Base-by-base conservation (phyloP, 2,888 invertebrate species). In the Neuroscelio doddi region DNA sequence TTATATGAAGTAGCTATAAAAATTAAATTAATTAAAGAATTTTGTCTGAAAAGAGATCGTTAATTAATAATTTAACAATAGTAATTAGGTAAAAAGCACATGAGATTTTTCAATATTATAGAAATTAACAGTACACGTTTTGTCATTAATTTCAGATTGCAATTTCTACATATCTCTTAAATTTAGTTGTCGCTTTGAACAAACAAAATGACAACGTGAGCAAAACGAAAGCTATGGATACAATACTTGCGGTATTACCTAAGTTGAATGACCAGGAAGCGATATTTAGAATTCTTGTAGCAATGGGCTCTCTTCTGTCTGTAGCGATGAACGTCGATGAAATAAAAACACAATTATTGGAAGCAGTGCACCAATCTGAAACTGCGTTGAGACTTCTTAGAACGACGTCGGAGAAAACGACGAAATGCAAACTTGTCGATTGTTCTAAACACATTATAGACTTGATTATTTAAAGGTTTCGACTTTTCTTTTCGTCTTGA, bases 281-380 rank as follows among this genome's bases (percentile, higher is more conserved):
- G 0, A 88, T 90, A 57, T 94, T 90, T 85, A 89, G 95, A 78
- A 86, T 89, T 16, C 87, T 95, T 12, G 92, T 95, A 12, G 91
- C 91, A 0, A 84, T 94, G 24, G 94, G 95, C 41, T 94, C 94
- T 0, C 80, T 95, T 10, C 77, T 91, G 68, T 86, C 85, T 10
- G 87, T 85, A 69, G 86, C 84, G 10, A 87, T 85, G 70, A 85
- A 86, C 27, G 85, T 85, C 2, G 85, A 85, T 79, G 61, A 73
- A 10, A 74, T 79, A 46, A 74, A 73, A 15, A 68, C 65, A n/a
- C 65, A 71, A 64, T 58, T 83, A 17, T 74, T 82, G 44, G 61
- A 68, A 30, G 69, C 73, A 1, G 73, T 81, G 4, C 73, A 72
- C 47, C 70, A 78, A 41, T 80, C 79, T 3, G 79, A 78, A 58